A percentile compares a stretch with the other conserved stretches of the same genome.
phyloP scores from a whole-genome alignment of 2,888 invertebrate species.

The Pseudeuparius sepicola region DNA sequence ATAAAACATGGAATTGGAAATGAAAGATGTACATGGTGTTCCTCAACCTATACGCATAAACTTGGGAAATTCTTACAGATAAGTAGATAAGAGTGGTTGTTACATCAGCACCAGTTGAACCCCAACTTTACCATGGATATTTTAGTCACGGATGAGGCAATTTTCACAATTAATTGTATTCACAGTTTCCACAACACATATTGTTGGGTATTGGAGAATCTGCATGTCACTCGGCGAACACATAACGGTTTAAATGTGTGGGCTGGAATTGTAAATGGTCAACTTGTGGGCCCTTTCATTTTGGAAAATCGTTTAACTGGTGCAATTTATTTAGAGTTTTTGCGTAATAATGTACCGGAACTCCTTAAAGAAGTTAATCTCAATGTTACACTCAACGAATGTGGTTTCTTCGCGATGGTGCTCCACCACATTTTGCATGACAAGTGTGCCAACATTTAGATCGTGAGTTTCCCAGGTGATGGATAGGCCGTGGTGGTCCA shows the following conservation, averaged over 20 bases:
- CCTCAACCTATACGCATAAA: no score
- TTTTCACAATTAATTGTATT: constrained; percentile 1
- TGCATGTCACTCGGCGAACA: constrained; percentile 7
- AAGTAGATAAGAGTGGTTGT: no score
- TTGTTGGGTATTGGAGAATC: constrained; percentile 4
- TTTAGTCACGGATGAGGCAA: constrained; percentile 2
- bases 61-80: no score
- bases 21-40: no score
- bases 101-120: no score
- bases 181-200: constrained; percentile 3
- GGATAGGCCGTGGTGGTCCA: no score
- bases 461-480: constrained; percentile 4
- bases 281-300: constrained; percentile 4
- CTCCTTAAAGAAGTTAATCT: no score
- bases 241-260: constrained; percentile 6
- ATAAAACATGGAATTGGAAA: no score
- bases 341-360: no score
- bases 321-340: no score
- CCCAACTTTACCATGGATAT: constrained; percentile 3
- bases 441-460: constrained; percentile 2
- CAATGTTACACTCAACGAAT: background rate
- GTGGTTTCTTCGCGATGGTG: constrained; percentile 6
- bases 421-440: constrained; percentile 4
- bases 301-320: no score
- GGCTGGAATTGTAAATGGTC: constrained; percentile 6